These are phyloP conservation scores for Channallabes apus DNA, from an alignment of 2,797 vertebrate genomes.

Conservation along the genomic window DNA sequence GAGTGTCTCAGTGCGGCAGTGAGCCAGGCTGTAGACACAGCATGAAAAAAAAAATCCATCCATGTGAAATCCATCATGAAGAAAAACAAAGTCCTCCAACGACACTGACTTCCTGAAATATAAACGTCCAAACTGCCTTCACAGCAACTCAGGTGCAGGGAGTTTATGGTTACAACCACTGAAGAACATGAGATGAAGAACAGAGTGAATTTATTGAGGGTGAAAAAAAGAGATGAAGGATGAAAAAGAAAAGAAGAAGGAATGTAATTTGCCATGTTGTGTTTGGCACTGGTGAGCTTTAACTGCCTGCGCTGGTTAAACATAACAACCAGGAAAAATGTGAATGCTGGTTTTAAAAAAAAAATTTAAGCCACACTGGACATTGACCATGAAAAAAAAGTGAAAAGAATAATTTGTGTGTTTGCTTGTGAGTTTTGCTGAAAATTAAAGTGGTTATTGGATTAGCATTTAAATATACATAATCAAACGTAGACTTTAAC, in stretches of 20 bases:
- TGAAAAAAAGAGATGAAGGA: conserved; percentile 23
- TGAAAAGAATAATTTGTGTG: conserved; percentile 65
- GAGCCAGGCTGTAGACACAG: conserved; percentile 63
- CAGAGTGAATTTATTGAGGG: conserved; percentile 43
- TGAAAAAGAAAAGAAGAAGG: conserved; percentile 17
- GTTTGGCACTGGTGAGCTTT: not conserved
- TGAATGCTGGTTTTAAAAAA: conserved; percentile 44
- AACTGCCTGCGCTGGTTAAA: conserved; percentile 32
- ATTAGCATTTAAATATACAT: conserved; percentile 70
- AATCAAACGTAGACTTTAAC: conserved; percentile 75
- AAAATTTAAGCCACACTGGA: conserved; percentile 32
- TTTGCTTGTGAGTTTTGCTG: conserved; percentile 65
- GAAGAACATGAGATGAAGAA: conserved; percentile 58
- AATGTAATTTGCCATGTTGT: conserved; percentile 40
- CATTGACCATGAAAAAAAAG: conserved; percentile 55
- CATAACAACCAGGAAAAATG: conserved; percentile 42
- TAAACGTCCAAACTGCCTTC: conserved; percentile 62
- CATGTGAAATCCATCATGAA: conserved; percentile 52
- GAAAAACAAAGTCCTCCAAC: conserved; percentile 58
- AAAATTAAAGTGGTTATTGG: conserved; percentile 63
- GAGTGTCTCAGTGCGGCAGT: conserved; percentile 65
- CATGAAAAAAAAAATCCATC: conserved; percentile 61
- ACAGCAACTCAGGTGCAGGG: not conserved
- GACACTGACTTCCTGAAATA: conserved; percentile 62
- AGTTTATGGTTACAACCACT: conserved; percentile 11